Percentiles rank a stretch among this genome's conserved stretches.
Evolutionary conservation across 1,140 invertebrate genomes (phyloP).

Genomic region (Centruroides sculpturatus): DNA sequence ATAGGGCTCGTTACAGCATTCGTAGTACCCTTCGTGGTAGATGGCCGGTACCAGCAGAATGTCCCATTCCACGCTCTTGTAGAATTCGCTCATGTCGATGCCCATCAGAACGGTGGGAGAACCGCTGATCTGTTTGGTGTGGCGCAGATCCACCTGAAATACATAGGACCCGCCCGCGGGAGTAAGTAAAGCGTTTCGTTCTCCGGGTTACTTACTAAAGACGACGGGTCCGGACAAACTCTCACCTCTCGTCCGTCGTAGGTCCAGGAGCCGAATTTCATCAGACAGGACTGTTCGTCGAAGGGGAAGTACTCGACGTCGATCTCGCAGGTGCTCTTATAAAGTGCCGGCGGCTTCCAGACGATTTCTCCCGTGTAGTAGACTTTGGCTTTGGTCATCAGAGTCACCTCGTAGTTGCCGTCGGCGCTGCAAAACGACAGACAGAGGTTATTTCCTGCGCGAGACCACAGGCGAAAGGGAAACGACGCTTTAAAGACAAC

Average conservation of each 20-base stretch:
- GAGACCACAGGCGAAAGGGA: neutral
- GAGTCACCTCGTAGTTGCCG: slow-evolving; percentile 91
- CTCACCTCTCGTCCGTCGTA: slow-evolving; percentile 11
- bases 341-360: slow-evolving; percentile 90
- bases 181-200: no score
- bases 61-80: slow-evolving; percentile 95
- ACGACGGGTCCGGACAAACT: no score
- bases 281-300: slow-evolving; percentile 86
- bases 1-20: slow-evolving; percentile 52
- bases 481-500: no score
- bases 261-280: slow-evolving; percentile 74
- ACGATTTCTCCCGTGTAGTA: slow-evolving; percentile 81
- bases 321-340: slow-evolving; percentile 87
- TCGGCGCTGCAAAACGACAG: slow-evolving; percentile 48
- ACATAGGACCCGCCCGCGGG: no score
- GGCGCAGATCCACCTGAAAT: slow-evolving; percentile 66
- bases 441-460: no score
- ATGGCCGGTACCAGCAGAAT: slow-evolving; percentile 85
- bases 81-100: slow-evolving; percentile 85
- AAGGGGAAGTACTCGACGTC: slow-evolving; percentile 93
- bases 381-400: slow-evolving; percentile 86
- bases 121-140: slow-evolving; percentile 62
- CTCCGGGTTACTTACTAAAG: no score
- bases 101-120: slow-evolving; percentile 56
- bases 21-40: slow-evolving; percentile 52